Evolutionary conservation across 2,888 invertebrate species (phyloP).

Genomic region (Drosophila trichaetosa): DNA sequence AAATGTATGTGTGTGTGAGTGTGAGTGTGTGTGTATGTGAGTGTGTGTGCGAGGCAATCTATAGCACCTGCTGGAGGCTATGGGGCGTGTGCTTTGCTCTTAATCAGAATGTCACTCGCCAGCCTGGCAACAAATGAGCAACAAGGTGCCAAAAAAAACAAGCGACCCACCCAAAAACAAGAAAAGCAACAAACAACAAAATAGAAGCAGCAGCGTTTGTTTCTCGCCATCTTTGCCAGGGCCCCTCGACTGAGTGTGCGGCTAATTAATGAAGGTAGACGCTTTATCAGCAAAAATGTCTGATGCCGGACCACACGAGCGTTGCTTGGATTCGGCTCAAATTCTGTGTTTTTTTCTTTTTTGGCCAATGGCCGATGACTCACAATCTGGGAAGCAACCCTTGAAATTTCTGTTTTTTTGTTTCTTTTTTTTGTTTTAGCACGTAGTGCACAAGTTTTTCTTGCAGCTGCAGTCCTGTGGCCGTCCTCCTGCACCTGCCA

Average conservation of each 20-base stretch:
- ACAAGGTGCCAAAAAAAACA: constrained; percentile 55
- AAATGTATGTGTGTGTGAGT: neutral
- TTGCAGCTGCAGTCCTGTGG: constrained; percentile 29
- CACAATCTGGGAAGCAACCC: constrained; percentile 48
- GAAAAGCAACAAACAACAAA: neutral
- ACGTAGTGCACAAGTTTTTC: constrained; percentile 50
- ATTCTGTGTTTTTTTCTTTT: neutral
- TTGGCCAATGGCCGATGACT: constrained; percentile 35
- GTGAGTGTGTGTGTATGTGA: neutral
- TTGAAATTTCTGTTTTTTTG: constrained; percentile 5
- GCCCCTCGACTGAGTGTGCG: constrained; percentile 46
- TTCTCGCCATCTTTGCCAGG: constrained; percentile 4
- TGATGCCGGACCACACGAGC: constrained; percentile 64
- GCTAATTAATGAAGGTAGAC: constrained; percentile 78
- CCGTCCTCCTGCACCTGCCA: constrained; percentile 46
- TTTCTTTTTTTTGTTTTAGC: constrained; percentile 37
- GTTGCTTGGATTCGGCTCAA: constrained; percentile 18
- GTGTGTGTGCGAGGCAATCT: constrained; percentile 9
- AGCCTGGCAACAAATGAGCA: constrained; percentile 60
- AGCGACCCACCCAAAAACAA: constrained; percentile 9
- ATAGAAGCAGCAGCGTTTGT: constrained; percentile 1
- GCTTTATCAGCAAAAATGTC: constrained; percentile 47
- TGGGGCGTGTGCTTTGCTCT: constrained; percentile 54
- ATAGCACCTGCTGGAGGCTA: constrained; percentile 55
- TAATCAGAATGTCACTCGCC: constrained; percentile 74